phyloP scores from a whole-genome alignment of 2,113 vertebrate genomes.

The Scolopax mira region DNA sequence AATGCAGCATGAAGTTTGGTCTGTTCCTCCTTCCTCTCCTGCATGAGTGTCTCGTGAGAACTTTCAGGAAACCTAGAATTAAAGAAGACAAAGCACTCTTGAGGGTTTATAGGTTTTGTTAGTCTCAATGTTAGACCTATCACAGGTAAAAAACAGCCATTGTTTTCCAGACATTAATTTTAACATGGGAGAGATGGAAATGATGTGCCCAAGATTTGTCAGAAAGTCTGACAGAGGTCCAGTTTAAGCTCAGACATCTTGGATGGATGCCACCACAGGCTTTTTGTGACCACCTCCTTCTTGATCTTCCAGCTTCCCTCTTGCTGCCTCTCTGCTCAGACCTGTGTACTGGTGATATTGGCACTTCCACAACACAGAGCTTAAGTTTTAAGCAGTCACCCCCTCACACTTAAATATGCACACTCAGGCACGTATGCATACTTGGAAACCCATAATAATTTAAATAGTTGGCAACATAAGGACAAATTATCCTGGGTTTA shows the following conservation, averaged over 20 bases:
- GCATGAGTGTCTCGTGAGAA: background rate
- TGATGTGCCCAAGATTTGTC: background rate
- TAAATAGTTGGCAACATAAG: background rate
- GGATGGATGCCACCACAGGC: background rate
- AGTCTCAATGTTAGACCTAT: background rate
- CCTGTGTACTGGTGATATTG: background rate
- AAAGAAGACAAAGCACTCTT: background rate
- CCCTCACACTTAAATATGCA: background rate
- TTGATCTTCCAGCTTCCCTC: background rate
- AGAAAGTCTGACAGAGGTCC: background rate
- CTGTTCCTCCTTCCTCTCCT: background rate
- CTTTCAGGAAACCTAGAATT: background rate
- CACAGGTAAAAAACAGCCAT: background rate
- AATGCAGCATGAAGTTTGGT: background rate
- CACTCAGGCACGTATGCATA: background rate
- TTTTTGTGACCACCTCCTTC: fast-evolving
- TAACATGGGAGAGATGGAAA: background rate
- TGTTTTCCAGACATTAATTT: background rate
- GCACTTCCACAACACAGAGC: background rate
- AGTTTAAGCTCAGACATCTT: background rate
- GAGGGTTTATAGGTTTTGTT: background rate
- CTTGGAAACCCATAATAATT: background rate
- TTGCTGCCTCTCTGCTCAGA: background rate
- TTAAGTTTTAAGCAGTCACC: background rate
- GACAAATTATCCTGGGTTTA: background rate